Evolutionary conservation across 2,113 vertebrate genomes (phyloP).

Genomic region (Argyrosomus japonicus): DNA sequence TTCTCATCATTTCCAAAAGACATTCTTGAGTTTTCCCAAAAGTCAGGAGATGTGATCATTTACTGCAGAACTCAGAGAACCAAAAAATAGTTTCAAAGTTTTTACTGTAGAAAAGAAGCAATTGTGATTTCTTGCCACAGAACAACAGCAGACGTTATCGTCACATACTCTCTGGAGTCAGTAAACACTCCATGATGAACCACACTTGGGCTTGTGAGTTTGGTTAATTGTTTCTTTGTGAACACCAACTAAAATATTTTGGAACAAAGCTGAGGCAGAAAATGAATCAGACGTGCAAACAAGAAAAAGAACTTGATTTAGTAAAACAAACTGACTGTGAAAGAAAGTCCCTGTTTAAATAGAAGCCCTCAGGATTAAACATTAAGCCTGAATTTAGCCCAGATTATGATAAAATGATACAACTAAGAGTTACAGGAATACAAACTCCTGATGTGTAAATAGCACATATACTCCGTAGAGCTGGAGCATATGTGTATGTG

Average conservation of each 20-base stretch:
- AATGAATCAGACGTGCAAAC: slow-evolving; percentile 39
- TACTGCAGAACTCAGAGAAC: neutral
- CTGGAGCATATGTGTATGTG: neutral
- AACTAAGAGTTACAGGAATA: neutral
- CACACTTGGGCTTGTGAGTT: neutral
- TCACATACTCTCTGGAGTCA: neutral
- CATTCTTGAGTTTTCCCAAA: neutral
- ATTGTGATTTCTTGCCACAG: neutral
- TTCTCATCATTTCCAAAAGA: slow-evolving; percentile 8
- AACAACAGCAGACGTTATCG: neutral
- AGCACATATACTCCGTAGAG: neutral
- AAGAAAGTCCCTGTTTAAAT: slow-evolving; percentile 16
- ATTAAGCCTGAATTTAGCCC: neutral
- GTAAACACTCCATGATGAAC: neutral
- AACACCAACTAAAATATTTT: neutral
- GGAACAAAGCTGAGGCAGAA: neutral
- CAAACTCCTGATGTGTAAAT: neutral
- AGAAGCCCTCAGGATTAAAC: neutral
- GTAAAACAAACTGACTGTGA: slow-evolving; percentile 17
- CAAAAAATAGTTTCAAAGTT: neutral
- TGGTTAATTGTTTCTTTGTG: neutral
- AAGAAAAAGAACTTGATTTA: slow-evolving; percentile 4
- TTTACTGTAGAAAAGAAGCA: neutral
- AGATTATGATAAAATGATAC: neutral
- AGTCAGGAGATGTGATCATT: neutral